Evolutionary conservation across 2,113 vertebrate genomes (phyloP).

Genomic region (Callipepla squamata): DNA sequence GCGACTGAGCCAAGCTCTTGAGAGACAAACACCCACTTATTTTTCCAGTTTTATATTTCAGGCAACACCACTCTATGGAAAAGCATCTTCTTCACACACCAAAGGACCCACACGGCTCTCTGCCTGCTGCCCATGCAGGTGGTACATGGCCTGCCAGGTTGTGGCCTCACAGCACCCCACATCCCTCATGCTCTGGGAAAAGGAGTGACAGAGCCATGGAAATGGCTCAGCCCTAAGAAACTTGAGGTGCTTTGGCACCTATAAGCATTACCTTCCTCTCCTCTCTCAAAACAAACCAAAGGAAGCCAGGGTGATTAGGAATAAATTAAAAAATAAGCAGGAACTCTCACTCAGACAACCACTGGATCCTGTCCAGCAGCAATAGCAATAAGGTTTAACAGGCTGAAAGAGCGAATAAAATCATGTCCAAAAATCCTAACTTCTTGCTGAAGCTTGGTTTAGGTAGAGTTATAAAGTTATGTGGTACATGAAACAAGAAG

Average conservation of each 20-base stretch:
- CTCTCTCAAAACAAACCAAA: neutral
- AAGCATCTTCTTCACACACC: neutral
- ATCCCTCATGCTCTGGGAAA: neutral
- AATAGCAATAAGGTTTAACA: neutral
- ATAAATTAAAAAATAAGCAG: constrained; percentile 5
- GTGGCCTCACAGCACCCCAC: neutral
- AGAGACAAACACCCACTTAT: neutral
- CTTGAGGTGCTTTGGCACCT: neutral
- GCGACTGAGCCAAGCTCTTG: neutral
- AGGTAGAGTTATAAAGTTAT: neutral
- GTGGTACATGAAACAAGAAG: neutral
- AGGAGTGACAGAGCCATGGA: neutral
- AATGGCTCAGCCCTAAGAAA: neutral
- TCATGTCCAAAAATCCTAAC: neutral
- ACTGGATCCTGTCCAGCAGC: neutral
- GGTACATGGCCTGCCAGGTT: neutral
- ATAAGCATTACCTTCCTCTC: neutral
- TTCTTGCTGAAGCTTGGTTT: neutral
- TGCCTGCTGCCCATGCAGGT: neutral
- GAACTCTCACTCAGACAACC: neutral
- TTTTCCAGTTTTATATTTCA: neutral
- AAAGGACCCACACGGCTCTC: neutral
- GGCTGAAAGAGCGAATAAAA: neutral
- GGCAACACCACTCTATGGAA: neutral
- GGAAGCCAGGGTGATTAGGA: neutral